Evolutionary conservation across 2,113 vertebrate species (phyloP), one percentile per base, ranked within the genome.

Genomic region (Chrysemys picta): DNA sequence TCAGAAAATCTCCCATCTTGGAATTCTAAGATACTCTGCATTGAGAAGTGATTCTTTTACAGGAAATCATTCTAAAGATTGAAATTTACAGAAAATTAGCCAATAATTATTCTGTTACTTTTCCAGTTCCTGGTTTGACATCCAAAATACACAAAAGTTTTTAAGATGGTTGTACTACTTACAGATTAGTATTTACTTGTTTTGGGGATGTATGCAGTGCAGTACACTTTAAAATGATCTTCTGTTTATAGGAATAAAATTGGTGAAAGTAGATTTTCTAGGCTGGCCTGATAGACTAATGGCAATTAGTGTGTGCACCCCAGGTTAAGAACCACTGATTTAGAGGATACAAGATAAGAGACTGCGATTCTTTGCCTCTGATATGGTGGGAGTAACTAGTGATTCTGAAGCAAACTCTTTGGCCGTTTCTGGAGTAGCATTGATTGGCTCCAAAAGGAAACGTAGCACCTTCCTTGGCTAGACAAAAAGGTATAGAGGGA

Each of bases 171-270:
- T 65, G 50, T 0, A 75, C 7, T 2, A 17, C 89, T 91, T 95
- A 91, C 62, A 82, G 12, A 24, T 50, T 0, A 1, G 6, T 27
- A 35, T 79, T 1, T 13, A 45, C 6, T 22, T 31, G 0, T 65
- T 76, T 50, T 24, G 69, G 9, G 38, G 6, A 22, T 87, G 16
- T 85, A 85, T 65, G 29, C 3, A 2, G 29, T 83, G 31, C 19
- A 69, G 59, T 54, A 80, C 2, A 4, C 24, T 78, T 91, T 27
- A 62, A 62, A 62, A 13, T 31, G 25, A 0, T 14, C 8, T 25
- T 5, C 29, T 93, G 82, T 87, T 88, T 65, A 76, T 90, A 75
- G 54, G n/a, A 59, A 25, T 91, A 87, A 88, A 76, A 50, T 5
- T 85, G 53, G 8, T 75, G 35, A 80, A 10, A 80, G 3, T 82